These are phyloP conservation scores for Coronaproctus castanopsis DNA, from an alignment of 2,888 invertebrate genomes.

Conservation along the genomic window DNA sequence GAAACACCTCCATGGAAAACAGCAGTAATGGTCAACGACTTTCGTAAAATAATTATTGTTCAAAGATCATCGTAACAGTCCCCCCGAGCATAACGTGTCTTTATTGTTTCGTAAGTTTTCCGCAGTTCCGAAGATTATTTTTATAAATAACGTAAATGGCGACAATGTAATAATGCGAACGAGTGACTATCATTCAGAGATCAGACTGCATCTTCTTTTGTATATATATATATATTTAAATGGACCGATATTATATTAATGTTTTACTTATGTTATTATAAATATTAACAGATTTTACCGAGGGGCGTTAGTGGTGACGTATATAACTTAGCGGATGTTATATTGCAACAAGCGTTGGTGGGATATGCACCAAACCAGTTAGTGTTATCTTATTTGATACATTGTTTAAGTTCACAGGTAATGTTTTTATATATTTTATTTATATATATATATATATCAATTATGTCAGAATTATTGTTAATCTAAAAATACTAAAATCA, in stretches of 20 bases:
- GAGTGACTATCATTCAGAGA: no score
- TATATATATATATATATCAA: neutral
- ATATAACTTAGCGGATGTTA: slow-evolving; percentile 79
- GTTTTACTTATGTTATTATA: neutral
- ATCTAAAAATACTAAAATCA: neutral
- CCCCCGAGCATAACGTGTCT: no score
- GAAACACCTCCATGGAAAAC: no score
- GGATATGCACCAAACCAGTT: slow-evolving; percentile 82
- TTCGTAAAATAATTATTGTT: no score
- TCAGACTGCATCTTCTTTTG: no score
- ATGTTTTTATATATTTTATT: slow-evolving; percentile 5
- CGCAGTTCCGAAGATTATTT: no score
- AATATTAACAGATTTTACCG: slow-evolving; percentile 38
- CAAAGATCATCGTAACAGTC: no score
- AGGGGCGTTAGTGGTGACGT: slow-evolving; percentile 82
- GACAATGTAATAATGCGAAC: no score
- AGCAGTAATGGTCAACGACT: no score
- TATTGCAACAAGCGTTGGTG: slow-evolving; percentile 80
- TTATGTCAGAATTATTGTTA: slow-evolving; percentile 5
- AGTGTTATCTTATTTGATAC: slow-evolving; percentile 76
- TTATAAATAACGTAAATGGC: no score
- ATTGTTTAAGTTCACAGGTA: slow-evolving; percentile 70
- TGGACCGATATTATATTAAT: neutral
- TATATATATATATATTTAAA: neutral
- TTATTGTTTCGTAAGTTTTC: no score